Evolutionary conservation across 2,113 vertebrate genomes (phyloP).

Genomic region (Rhynchopsitta pachyrhyncha): DNA sequence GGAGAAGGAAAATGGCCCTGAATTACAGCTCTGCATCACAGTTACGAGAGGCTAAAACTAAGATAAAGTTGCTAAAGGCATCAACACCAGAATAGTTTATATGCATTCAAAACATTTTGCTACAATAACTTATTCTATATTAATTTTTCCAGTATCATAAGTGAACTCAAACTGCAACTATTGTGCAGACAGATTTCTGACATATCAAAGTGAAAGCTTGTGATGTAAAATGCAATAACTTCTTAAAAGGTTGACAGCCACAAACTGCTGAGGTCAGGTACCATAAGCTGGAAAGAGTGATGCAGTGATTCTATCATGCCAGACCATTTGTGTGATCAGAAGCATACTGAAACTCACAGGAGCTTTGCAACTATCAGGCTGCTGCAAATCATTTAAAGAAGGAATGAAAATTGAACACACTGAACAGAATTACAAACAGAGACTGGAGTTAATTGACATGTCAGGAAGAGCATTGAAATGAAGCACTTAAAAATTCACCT

Average conservation of each 20-base stretch:
- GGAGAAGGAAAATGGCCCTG: background rate
- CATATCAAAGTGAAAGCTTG: background rate
- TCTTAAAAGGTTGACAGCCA: background rate
- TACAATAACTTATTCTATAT: background rate
- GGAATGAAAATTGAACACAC: background rate
- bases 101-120: background rate
- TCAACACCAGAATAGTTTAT: background rate
- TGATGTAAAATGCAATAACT: background rate
- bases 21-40: background rate
- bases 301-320: background rate
- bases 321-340: background rate
- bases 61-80: background rate
- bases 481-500: background rate
- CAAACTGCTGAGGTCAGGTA: background rate
- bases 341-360: background rate
- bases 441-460: background rate
- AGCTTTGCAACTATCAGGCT: background rate
- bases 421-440: background rate
- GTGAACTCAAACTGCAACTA: background rate
- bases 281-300: background rate
- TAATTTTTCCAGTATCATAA: background rate
- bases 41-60: background rate
- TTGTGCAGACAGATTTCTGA: background rate
- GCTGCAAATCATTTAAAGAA: fast-evolving
- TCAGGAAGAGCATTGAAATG: background rate